Base-by-base conservation (phyloP, 2,797 vertebrate species). In the Hippoglossus hippoglossus region DNA sequence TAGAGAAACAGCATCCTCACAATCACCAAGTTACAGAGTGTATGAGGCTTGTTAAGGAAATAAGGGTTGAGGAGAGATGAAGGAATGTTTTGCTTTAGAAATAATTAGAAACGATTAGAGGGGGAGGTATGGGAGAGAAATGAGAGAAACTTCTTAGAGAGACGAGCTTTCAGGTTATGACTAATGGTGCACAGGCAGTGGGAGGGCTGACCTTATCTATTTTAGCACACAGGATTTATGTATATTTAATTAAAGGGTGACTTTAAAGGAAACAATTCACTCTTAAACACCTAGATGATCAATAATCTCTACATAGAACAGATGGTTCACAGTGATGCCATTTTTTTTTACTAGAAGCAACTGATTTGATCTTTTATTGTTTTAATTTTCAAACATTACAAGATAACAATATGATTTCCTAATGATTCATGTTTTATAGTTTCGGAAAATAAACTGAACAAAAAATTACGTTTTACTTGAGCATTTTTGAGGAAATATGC, bases 121-220 rank as follows among this genome's bases (percentile, higher is more conserved):
- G 71, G 36, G 50, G n/a, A 71, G 57, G 2, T 21, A 44, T n/a
- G 34, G 5, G 28, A 41, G 65, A 58, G 57, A 28, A 59, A 24
- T 16, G 50, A 67, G 26, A 57, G 51, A 16, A 6, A 15, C 44
- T 44, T 67, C 60, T 51, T 46, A 56, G 46, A 61, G 49, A 71
- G 66, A 75, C 39, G 63, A 82, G 79, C 19, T 67, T 57, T 79
- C 41, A 79, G 73, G 67, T 79, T 83, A 75, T 89, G 90, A 89
- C 65, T 89, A 83, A 90, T 67, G 49, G 21, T 75, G 82, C 78
- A 72, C 77, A 73, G 75, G 58, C 41, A 75, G 84, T 79, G 49
- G 61, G 73, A 83, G 31, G 50, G 63, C 34, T 75, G 57, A 80
- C 63, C 59, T 74, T 15, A 46, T 85, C 66, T 70, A 73, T 82